Evolutionary conservation across 2,888 invertebrate species (phyloP).

Genomic region (Callinectes sapidus): DNA sequence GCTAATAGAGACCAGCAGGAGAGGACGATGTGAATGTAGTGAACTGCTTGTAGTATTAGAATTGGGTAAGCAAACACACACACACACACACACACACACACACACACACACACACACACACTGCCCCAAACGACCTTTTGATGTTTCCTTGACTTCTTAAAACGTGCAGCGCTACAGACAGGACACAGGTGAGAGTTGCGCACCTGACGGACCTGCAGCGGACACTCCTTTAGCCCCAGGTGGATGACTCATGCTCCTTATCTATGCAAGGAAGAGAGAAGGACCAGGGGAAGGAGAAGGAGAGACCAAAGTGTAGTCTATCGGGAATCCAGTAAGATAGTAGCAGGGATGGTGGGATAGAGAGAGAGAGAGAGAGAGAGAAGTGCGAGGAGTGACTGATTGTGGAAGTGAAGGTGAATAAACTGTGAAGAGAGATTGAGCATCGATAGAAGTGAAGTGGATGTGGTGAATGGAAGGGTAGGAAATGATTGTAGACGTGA

Average conservation of each 20-base stretch:
- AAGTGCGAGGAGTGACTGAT: background rate
- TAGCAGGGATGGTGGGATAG: background rate
- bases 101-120: slow-evolving; percentile 37
- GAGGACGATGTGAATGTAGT: no score
- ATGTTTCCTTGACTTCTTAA: background rate
- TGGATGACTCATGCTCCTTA: slow-evolving; percentile 3
- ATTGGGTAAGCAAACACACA: background rate
- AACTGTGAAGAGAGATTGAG: background rate
- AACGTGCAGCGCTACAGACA: background rate
- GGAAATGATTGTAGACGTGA: no score
- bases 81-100: slow-evolving; percentile 18
- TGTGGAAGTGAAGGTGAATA: background rate
- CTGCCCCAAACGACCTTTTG: background rate
- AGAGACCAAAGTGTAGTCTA: background rate
- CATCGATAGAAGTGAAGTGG: no score
- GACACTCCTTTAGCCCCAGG: slow-evolving; percentile 15
- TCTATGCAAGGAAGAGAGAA: slow-evolving; percentile 16
- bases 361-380: background rate
- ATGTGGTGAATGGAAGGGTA: no score
- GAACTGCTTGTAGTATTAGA: no score
- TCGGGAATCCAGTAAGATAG: background rate
- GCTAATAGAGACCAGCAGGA: no score
- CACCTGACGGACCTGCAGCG: background rate
- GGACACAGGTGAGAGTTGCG: background rate
- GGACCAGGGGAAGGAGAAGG: background rate